A percentile compares a stretch with the other conserved stretches of the same genome.
Evolutionary conservation across 1,140 invertebrate species (phyloP).

Genomic region (Oscheius sp.): DNA sequence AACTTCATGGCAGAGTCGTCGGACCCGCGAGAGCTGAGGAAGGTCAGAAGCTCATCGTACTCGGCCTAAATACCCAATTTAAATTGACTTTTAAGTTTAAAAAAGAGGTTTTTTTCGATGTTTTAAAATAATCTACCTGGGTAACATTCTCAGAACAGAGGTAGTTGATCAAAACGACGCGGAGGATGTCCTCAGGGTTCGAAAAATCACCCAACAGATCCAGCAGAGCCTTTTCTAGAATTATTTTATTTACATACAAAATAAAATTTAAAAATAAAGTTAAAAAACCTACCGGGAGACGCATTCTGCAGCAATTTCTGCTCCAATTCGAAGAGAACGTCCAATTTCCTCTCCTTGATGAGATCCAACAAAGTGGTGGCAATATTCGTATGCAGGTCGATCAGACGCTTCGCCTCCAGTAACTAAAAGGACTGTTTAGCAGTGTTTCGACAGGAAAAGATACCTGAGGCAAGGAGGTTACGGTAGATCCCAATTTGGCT

Average conservation of each 20-base stretch:
- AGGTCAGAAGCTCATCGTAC: constrained; percentile 18
- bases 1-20: constrained; percentile 50
- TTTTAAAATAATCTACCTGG: not conserved
- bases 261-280: constrained; percentile 15
- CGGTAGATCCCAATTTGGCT: constrained; percentile 82
- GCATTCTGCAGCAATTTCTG: constrained; percentile 84
- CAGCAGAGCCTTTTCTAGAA: constrained; percentile 70
- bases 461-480: constrained; percentile 68
- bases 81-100: too few species aligned
- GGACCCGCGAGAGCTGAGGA: constrained; percentile 24
- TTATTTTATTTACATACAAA: too few species aligned
- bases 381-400: constrained; percentile 97
- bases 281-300: constrained; percentile 59
- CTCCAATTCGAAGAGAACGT: constrained; percentile 94
- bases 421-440: constrained; percentile 73
- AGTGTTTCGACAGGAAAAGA: not conserved
- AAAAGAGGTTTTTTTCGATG: not conserved
- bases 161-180: constrained; percentile 90
- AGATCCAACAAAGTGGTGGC: constrained; percentile 71
- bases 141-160: constrained; percentile 75
- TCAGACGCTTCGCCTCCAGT: constrained; percentile 90
- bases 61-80: too few species aligned
- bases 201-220: constrained; percentile 69
- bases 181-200: constrained; percentile 84
- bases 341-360: constrained; percentile 72